Evolutionary conservation across 2,113 vertebrate genomes (phyloP), one percentile per base, ranked within the genome.

Genomic region (Scophthalmus maximus): DNA sequence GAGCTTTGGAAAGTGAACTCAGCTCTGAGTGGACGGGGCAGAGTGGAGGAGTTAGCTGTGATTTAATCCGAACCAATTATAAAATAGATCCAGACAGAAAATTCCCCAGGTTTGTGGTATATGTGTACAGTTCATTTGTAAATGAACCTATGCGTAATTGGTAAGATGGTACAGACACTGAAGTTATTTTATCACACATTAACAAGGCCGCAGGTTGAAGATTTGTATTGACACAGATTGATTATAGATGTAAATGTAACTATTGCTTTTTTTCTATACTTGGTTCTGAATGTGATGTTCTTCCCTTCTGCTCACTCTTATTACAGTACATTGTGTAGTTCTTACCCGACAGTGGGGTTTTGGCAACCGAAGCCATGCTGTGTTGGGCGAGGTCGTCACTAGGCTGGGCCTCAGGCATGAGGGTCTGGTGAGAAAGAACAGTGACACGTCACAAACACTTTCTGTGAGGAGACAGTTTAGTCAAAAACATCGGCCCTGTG

Each of bases 291-390:
- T 22, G 20, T 47, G 2, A 20, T 23, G n/a, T n/a, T 40, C 0
- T 18, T 20, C 38, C 22, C 20, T 42, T 44, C 0, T 7, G 25
- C 59, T 50, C 34, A 25, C 30, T 20, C 18, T 4, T 3, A 47
- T 36, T 2, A 14, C 12, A 0, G 20, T 4, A 26, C 0, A 30
- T 25, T 18, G 1, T 53, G 5, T 2, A 26, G 38, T 25, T 64
- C 73, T 67, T 88, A 94, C 93, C 92, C 88, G 91, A 82, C 18
- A 84, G 76, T 5, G 90, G 83, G 18, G 79, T 58, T 76, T 92
- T 93, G 57, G 62, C 50, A 34, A 90, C 82, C 0, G 85, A 87
- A 17, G 91, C 91, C 93, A 92, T 93, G 55, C 79, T 90, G 82
- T 76, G 76, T 32, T 73, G 81, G 1, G 73, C n/a, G 9, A 73